A percentile compares a stretch with the other conserved stretches of the same genome.
Evolutionary conservation across 2,113 vertebrate genomes (phyloP).

Genomic region (Eurystomus gularis): DNA sequence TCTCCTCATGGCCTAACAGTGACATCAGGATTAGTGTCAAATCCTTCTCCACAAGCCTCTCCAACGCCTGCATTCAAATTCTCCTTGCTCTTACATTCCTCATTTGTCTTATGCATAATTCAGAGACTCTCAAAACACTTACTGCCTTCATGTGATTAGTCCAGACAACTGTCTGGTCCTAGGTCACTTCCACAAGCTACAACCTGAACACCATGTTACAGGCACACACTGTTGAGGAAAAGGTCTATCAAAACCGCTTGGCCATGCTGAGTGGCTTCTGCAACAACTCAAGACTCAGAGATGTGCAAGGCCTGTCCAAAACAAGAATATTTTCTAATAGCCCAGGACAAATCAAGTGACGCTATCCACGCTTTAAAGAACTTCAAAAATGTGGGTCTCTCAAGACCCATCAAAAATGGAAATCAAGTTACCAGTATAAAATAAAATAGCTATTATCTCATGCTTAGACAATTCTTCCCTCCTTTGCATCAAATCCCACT

Average conservation of each 20-base stretch:
- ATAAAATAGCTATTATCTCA: neutral
- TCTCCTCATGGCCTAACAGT: neutral
- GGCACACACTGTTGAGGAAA: neutral
- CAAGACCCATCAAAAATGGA: neutral
- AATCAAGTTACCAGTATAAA: neutral
- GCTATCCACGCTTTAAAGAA: neutral
- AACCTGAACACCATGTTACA: accelerated
- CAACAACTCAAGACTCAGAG: neutral
- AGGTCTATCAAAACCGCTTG: accelerated
- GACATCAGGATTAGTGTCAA: neutral
- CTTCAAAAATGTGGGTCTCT: neutral
- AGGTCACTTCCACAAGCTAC: neutral
- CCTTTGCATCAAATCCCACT: neutral
- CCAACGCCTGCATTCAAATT: neutral
- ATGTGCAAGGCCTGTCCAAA: neutral
- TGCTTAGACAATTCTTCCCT: neutral
- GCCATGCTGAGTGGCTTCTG: neutral
- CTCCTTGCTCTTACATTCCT: neutral
- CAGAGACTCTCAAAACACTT: neutral
- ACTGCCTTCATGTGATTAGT: neutral
- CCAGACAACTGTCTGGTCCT: neutral
- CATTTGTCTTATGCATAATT: neutral
- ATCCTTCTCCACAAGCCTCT: neutral
- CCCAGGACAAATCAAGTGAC: neutral
- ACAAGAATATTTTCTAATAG: neutral